These are phyloP conservation scores for Misgurnus anguillicaudatus DNA, from an alignment of 2,113 vertebrate genomes.

Conservation along the genomic window DNA sequence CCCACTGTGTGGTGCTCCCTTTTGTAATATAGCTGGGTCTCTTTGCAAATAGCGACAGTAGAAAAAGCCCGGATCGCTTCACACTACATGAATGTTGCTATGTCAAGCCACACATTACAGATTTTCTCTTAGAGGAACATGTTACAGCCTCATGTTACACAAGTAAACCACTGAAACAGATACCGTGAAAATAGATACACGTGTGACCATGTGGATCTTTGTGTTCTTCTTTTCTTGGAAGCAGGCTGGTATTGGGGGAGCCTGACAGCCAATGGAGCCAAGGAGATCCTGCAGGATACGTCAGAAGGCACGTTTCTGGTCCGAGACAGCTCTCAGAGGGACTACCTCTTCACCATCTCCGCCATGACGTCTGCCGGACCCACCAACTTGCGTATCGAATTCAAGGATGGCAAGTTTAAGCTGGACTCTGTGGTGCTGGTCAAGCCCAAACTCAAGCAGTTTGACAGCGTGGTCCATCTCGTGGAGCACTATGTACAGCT, in stretches of 20 bases:
- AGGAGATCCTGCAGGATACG: constrained; percentile 88
- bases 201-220: constrained; percentile 19
- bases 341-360: constrained; percentile 94
- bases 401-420: constrained; percentile 91
- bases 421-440: constrained; percentile 94
- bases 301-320: constrained; percentile 92
- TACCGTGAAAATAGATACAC: constrained; percentile 1
- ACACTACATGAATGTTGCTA: not conserved
- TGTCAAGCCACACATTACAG: not conserved
- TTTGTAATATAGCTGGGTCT: too few species aligned
- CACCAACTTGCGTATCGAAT: constrained; percentile 94
- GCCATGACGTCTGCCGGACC: constrained; percentile 94
- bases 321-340: constrained; percentile 91
- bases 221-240: constrained; percentile 50
- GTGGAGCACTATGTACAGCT: constrained; percentile 93
- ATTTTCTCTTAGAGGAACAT: constrained; percentile 1
- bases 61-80: not conserved
- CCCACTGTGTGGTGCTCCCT: not conserved
- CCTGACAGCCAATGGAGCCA: constrained; percentile 91
- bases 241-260: constrained; percentile 97
- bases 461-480: constrained; percentile 93
- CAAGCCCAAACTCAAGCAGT: constrained; percentile 89
- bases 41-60: not conserved
- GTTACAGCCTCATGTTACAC: constrained; percentile 12
- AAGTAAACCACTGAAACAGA: constrained; percentile 4